A percentile compares a stretch with the other conserved stretches of the same genome.
Evolutionary conservation across 2,888 invertebrate species (phyloP).

Genomic region (Drosophila neoperkinsi): DNA sequence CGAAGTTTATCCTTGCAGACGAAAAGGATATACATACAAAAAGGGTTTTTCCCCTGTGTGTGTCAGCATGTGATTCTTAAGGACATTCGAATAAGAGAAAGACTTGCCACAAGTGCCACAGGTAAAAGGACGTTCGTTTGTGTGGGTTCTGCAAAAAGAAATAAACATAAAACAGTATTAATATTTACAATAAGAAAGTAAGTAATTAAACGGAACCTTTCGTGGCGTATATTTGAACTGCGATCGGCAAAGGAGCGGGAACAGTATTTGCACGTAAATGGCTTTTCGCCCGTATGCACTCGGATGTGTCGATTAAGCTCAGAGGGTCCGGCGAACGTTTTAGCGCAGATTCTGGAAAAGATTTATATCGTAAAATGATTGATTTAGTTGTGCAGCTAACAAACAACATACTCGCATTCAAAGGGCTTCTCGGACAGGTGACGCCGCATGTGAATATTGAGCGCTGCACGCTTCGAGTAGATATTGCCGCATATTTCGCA

Average conservation of each 20-base stretch:
- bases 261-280: conserved; percentile 84
- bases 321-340: conserved; percentile 84
- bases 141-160: conserved; percentile 79
- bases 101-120: conserved; percentile 84
- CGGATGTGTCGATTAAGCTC: conserved; percentile 84
- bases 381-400: background rate
- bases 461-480: conserved; percentile 82
- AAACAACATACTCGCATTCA: conserved; percentile 82
- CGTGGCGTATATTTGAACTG: conserved; percentile 85
- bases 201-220: conserved; percentile 70
- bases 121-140: conserved; percentile 84
- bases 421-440: conserved; percentile 84
- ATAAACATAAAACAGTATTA: background rate
- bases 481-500: conserved; percentile 85
- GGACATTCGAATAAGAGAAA: conserved; percentile 84
- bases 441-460: conserved; percentile 85
- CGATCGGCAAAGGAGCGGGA: conserved; percentile 84
- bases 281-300: conserved; percentile 84
- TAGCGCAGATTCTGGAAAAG: conserved; percentile 77
- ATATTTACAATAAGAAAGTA: background rate
- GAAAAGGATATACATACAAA: conserved; percentile 58
- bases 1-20: background rate
- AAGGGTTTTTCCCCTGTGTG: conserved; percentile 84
- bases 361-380: background rate
- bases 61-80: conserved; percentile 84